Evolutionary conservation across 1,140 invertebrate genomes (phyloP).

Genomic region (Halyomorpha halys): DNA sequence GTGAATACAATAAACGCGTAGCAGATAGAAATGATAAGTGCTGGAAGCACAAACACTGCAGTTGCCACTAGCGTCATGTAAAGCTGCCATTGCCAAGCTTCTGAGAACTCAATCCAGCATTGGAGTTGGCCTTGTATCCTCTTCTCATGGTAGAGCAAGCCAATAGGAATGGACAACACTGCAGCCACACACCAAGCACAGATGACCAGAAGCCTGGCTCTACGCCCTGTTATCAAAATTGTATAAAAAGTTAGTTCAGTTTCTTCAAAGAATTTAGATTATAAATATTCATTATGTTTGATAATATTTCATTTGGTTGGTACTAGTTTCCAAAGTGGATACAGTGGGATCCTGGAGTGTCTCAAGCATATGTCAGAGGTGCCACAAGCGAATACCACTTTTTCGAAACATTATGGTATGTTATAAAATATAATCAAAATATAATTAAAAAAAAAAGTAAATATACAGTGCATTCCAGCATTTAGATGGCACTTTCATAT

Average conservation of each 20-base stretch:
- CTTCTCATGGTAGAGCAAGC: slow-evolving; percentile 72
- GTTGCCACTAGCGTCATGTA: slow-evolving; percentile 78
- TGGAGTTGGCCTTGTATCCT: slow-evolving; percentile 63
- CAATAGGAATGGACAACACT: slow-evolving; percentile 70
- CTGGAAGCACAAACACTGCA: slow-evolving; percentile 76
- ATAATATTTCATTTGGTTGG: too few relatives aligned
- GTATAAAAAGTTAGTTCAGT: background rate
- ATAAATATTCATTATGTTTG: too few relatives aligned
- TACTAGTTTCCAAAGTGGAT: too few relatives aligned
- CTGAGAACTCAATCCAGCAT: slow-evolving; percentile 80
- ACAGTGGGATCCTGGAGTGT: too few relatives aligned
- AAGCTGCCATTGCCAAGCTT: slow-evolving; percentile 68
- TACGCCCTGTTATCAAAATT: slow-evolving; percentile 43
- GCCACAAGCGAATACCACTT: too few relatives aligned
- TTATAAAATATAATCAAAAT: too few relatives aligned
- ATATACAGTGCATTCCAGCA: too few relatives aligned
- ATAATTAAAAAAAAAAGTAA: too few relatives aligned
- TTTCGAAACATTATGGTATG: too few relatives aligned
- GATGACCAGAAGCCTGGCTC: slow-evolving; percentile 64
- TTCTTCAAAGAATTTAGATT: too few relatives aligned
- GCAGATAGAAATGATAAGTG: slow-evolving; percentile 79
- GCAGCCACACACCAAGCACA: slow-evolving; percentile 73
- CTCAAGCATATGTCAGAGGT: too few relatives aligned
- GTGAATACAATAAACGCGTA: slow-evolving; percentile 86
- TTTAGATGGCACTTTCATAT: too few relatives aligned